phyloP scores from a whole-genome alignment of 2,888 invertebrate genomes.

The Zele albiditarsus region DNA sequence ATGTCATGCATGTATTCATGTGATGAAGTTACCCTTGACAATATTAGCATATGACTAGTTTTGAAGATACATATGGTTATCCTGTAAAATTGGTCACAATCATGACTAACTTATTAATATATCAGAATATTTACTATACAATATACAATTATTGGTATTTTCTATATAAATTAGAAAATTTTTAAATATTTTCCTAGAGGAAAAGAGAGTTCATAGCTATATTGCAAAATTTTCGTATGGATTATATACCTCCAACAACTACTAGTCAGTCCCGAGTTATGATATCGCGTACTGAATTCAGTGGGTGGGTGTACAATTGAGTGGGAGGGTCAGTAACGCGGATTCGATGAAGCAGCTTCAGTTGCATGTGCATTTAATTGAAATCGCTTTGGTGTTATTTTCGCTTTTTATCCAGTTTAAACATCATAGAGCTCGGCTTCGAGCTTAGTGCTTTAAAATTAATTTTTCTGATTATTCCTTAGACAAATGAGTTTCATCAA shows the following conservation, averaged over 20 bases:
- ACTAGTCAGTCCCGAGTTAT: conserved; percentile 70
- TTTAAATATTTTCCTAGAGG: neutral
- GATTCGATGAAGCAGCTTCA: conserved; percentile 56
- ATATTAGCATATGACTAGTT: neutral
- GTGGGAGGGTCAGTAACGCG: conserved; percentile 35
- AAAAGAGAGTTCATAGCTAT: conserved; percentile 1
- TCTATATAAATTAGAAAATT: neutral
- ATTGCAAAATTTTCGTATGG: conserved; percentile 18
- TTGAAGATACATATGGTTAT: neutral
- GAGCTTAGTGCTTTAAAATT: conserved; percentile 32
- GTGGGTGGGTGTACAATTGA: conserved; percentile 37
- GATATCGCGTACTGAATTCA: conserved; percentile 30
- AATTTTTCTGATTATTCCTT: neutral
- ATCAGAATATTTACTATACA: neutral
- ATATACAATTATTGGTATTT: neutral
- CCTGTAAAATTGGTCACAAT: conserved; percentile 4
- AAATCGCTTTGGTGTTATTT: conserved; percentile 64
- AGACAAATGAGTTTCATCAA: neutral
- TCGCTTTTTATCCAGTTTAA: conserved; percentile 52
- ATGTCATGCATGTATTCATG: conserved; percentile 22
- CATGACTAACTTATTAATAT: neutral
- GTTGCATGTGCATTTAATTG: conserved; percentile 67
- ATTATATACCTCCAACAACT: conserved; percentile 67
- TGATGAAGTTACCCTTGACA: neutral
- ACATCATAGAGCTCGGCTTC: conserved; percentile 32